Percentiles rank a stretch among this genome's conserved stretches.
Conservation (phyloP, 2,797 vertebrate species). For the Dryobates pubescens region DNA sequence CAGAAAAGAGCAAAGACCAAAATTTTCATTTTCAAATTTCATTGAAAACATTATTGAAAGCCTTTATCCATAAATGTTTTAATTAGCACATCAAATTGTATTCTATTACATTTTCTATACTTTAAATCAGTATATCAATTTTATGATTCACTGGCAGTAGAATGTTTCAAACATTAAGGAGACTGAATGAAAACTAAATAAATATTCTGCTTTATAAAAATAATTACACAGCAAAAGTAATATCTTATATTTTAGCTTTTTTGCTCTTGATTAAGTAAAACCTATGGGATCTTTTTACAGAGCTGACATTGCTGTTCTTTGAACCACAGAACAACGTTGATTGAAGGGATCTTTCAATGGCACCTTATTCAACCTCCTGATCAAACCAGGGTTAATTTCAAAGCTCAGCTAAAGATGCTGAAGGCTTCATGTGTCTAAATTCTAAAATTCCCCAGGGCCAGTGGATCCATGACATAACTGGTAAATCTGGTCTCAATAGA, state of each 20-base stretch:
- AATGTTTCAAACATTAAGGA: neutral
- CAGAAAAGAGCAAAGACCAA: neutral
- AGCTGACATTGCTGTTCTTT: neutral
- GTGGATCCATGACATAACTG: neutral
- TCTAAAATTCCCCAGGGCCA: neutral
- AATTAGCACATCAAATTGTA: neutral
- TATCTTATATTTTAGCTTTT: neutral
- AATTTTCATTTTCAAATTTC: neutral
- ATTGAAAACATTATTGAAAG: neutral
- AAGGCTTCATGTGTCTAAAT: neutral
- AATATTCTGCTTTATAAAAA: neutral
- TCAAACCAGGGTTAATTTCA: neutral
- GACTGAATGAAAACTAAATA: neutral
- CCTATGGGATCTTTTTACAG: neutral
- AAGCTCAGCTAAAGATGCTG: neutral
- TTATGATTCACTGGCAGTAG: fast-evolving
- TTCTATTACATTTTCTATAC: neutral
- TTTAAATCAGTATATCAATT: neutral
- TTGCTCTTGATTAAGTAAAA: neutral
- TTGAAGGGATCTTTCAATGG: slow-evolving; percentile 7
- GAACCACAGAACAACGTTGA: neutral
- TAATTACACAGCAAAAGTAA: neutral
- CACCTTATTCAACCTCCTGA: neutral
- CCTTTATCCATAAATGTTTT: neutral
- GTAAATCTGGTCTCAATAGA: neutral